Base-by-base conservation (phyloP, 2,113 vertebrate species). In the Pluvialis apricaria region DNA sequence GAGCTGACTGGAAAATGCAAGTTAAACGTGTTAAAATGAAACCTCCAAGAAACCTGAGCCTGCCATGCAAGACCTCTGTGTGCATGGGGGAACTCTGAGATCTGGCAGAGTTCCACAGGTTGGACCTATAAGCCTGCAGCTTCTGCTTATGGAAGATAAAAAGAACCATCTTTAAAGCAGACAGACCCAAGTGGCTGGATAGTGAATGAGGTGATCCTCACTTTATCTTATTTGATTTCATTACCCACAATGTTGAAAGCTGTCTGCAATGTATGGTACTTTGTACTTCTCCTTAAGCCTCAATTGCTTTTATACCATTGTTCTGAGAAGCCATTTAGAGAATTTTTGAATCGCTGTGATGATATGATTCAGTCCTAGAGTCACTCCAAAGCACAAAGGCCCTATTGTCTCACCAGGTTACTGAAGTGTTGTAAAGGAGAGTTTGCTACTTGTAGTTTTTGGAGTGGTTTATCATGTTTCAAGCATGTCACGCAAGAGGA, bases 261-360 rank as follows among this genome's bases (percentile, higher is more conserved):
- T 58, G 52, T 61, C 65, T 92, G 89, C 49, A 70, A 25, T 17
- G 54, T 94, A 9, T 76, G 55, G 60, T 69, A 95, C 92, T 96
- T 95, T 83, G 90, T 80, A 79, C 90, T 84, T 92, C 29, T 82
- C 54, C 58, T 94, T 97, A 96, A 97, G 80, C 91, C 91, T 91
- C 82, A 34, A 31, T 52, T 62, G 69, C 73, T 82, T 80, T 83
- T 86, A 68, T 92, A 38, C 88, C 52, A 93, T 97, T 97, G 94
- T 97, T 96, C 86, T 93, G 54, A 86, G 81, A 89, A 96, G 77
- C 72, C 28, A 11, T 79, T 51, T 91, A 80, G 75, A 86, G 79
- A 88, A 91, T 95, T 96, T 96, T 90, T 84, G 90, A 92, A 90
- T 88, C 29, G 5, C 70, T 78, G 40, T 21, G 72, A 86, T 91